Evolutionary conservation across 2,113 vertebrate genomes (phyloP).

Genomic region (Oceanodroma tethys): DNA sequence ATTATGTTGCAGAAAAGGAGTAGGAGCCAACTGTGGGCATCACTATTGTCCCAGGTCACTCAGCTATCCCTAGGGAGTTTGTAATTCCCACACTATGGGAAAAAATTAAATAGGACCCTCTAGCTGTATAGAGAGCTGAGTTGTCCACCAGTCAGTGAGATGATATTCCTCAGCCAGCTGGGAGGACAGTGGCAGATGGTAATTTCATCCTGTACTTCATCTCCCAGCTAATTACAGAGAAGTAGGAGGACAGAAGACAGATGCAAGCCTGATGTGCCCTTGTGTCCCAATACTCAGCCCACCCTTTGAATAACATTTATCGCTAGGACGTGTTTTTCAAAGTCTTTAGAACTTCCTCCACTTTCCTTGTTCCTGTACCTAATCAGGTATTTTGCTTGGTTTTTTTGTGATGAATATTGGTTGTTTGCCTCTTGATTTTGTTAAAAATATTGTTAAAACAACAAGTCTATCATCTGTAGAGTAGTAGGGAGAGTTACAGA

Average conservation of each 20-base stretch:
- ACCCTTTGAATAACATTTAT: background rate
- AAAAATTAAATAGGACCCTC: background rate
- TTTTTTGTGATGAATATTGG: background rate
- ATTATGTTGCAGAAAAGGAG: background rate
- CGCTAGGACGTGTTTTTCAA: background rate
- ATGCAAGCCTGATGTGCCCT: background rate
- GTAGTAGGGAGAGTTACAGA: background rate
- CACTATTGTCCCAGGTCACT: background rate
- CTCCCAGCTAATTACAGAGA: background rate
- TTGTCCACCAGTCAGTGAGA: background rate
- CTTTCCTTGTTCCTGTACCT: background rate
- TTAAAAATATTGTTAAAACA: background rate
- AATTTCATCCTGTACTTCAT: background rate
- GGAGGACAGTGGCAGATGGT: background rate
- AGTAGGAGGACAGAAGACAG: background rate
- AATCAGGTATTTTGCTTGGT: background rate
- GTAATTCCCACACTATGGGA: too few relatives aligned
- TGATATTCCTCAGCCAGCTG: background rate
- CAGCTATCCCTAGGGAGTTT: background rate
- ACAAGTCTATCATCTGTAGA: background rate
- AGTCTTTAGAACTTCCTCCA: background rate
- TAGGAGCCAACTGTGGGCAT: background rate
- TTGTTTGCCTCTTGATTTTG: background rate
- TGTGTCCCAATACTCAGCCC: background rate
- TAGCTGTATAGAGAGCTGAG: background rate